Base-by-base conservation (phyloP, 2,113 vertebrate genomes). In the Hystrix brachyura region DNA sequence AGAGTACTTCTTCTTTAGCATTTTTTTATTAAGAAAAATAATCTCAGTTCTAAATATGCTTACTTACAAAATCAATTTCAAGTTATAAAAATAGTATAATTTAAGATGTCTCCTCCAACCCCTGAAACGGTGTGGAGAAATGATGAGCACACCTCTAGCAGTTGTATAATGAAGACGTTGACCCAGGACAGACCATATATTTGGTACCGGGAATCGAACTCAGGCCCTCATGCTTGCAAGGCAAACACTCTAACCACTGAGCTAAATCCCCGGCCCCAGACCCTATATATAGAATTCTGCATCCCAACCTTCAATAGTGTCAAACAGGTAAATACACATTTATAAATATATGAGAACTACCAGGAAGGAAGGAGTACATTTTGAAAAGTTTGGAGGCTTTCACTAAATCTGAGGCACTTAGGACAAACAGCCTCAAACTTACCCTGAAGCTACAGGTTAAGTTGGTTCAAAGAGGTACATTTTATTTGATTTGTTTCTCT, bases 31-130 rank as follows among this genome's bases (percentile, higher is more conserved):
- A 78, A 87, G 17, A 9, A 95, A 84, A 43, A 62, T 64, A 59
- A 81, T 5, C 74, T 64, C 23, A 34, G 4, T 88, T 17, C 23
- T 88, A 91, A 95, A 78, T n/a, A 81, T 71, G 9, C 53, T 93
- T 91, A 25, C 27, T 94, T 84, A 48, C 21, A 94, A 96, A 86
- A 59, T 2, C n/a, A 4, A 5, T 71, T 96, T 79, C 62, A 51
- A 74, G 57, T 46, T 51, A 4, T 48, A 57, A 83, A 86, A 85
- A 88, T 48, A 67, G 11, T 87, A 62, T 78, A 76, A 71, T 91
- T 62, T 87, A 91, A 62, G 27, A 51, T 74, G 15, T 38, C 5
- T 78, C 6, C 2, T 38, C 38, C 38, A 38, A 38, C 15, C 60
- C 6, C 18, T 91, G 15, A 11, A 82, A 4, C 12, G 6, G 78